Conservation (phyloP, 2,888 invertebrate species). For the Piscicola geometra region DNA sequence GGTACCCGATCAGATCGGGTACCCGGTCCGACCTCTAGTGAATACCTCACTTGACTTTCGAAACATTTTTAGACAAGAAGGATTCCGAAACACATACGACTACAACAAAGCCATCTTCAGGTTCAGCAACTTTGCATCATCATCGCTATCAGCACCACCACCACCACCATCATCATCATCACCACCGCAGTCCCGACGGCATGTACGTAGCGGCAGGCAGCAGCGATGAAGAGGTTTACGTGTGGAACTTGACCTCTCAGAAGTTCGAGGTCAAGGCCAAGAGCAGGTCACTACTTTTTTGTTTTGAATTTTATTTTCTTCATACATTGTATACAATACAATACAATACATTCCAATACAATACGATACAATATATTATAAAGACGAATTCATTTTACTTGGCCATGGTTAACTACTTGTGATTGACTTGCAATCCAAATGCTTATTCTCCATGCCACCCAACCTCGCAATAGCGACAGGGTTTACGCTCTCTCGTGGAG, state of each 20-base stretch:
- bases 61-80: slow-evolving; percentile 89
- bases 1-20: too few relatives aligned
- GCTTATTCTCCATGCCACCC: too few relatives aligned
- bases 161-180: neutral
- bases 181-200: slow-evolving; percentile 73
- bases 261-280: slow-evolving; percentile 60
- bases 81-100: slow-evolving; percentile 91
- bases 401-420: neutral
- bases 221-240: slow-evolving; percentile 80
- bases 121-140: slow-evolving; percentile 41
- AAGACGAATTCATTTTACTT: neutral
- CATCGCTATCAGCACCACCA: neutral
- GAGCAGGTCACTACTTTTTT: slow-evolving; percentile 41
- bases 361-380: too few relatives aligned
- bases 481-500: slow-evolving; percentile 52
- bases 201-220: slow-evolving; percentile 85
- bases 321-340: too few relatives aligned
- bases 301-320: neutral
- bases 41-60: too few relatives aligned
- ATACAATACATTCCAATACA: too few relatives aligned
- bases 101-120: slow-evolving; percentile 85
- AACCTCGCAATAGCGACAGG: slow-evolving; percentile 15
- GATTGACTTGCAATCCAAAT: too few relatives aligned
- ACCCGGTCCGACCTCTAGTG: too few relatives aligned
- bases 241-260: slow-evolving; percentile 79